Percentiles rank a stretch among this genome's conserved stretches.
Conservation (phyloP, 2,113 vertebrate genomes). For the Aegypius monachus region DNA sequence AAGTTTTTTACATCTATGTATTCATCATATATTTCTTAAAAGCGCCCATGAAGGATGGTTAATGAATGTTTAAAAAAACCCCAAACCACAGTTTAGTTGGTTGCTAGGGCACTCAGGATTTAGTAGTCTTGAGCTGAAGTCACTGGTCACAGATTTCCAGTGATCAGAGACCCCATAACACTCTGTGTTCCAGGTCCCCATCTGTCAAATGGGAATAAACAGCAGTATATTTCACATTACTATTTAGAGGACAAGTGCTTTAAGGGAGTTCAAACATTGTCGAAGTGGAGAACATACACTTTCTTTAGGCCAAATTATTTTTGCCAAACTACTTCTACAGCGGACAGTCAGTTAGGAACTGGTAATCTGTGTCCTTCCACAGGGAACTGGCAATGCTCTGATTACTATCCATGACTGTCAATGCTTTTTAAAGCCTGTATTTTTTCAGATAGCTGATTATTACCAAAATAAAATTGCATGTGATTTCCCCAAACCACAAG, state of each 20-base stretch:
- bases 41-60: background rate
- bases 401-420: background rate
- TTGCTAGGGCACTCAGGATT: background rate
- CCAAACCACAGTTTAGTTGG: background rate
- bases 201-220: background rate
- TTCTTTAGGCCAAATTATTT: background rate
- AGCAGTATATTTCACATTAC: background rate
- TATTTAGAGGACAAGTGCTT: background rate
- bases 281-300: background rate
- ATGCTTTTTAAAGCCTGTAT: background rate
- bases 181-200: background rate
- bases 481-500: background rate
- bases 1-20: background rate
- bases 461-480: background rate
- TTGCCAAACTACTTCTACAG: background rate
- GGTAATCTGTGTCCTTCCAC: background rate
- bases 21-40: background rate
- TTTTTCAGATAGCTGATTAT: background rate
- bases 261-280: background rate
- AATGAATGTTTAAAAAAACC: background rate
- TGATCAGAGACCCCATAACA: background rate
- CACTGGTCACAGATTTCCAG: background rate
- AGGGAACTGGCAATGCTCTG: background rate
- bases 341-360: background rate
- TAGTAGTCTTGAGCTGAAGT: background rate